A percentile compares a stretch with the other conserved stretches of the same genome.
These are phyloP conservation scores for Agrotis segetum DNA, from an alignment of 2,888 invertebrate species.

Conservation along the genomic window DNA sequence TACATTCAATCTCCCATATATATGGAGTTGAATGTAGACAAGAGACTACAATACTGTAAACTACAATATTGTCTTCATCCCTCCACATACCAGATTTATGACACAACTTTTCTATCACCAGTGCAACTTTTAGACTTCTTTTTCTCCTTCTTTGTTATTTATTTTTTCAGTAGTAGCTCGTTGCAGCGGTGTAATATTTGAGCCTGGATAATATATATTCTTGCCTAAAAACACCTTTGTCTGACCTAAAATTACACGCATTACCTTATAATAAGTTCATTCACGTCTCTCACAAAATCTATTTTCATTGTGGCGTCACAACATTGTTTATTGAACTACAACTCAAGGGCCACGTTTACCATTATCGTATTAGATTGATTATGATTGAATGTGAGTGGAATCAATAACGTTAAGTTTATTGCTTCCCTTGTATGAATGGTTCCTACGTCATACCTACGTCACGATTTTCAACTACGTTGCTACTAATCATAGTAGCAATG, in stretches of 20 bases:
- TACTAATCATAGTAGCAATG: too few species aligned
- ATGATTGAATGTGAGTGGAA: slow-evolving; percentile 25
- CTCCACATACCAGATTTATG: too few species aligned
- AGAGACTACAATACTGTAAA: too few species aligned
- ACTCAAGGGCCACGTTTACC: slow-evolving; percentile 29
- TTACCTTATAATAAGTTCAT: background rate
- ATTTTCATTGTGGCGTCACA: slow-evolving; percentile 23
- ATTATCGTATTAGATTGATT: slow-evolving; percentile 33
- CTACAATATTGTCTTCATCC: too few species aligned
- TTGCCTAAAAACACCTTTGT: background rate
- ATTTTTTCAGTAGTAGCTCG: too few species aligned
- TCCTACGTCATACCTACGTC: background rate
- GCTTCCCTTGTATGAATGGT: slow-evolving; percentile 9
- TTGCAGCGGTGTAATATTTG: too few species aligned
- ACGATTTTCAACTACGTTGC: background rate
- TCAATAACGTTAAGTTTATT: slow-evolving; percentile 29
- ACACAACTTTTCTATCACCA: too few species aligned
- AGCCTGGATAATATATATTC: too few species aligned
- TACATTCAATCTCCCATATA: too few species aligned
- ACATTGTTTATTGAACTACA: background rate
- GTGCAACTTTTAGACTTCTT: too few species aligned
- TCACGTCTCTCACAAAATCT: background rate
- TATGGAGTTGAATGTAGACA: too few species aligned
- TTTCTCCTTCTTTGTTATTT: too few species aligned
- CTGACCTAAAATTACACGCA: background rate